Percentiles rank a stretch among this genome's conserved stretches.
Conservation (phyloP, 2,888 invertebrate genomes). For the Pyralis farinalis region DNA sequence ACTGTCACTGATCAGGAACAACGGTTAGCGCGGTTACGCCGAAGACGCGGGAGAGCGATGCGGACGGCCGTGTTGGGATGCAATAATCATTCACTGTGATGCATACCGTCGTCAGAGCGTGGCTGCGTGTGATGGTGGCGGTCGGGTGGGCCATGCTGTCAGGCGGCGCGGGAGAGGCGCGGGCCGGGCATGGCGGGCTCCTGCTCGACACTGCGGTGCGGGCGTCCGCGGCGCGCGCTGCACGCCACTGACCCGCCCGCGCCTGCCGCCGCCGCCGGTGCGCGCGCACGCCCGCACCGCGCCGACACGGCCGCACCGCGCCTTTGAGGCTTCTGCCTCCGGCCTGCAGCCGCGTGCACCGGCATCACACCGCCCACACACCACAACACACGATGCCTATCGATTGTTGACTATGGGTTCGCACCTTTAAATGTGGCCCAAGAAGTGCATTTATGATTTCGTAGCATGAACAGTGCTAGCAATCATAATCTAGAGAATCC, state of each 20-base stretch:
- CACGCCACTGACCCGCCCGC: slow-evolving; percentile 72
- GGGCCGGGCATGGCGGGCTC: slow-evolving; percentile 79
- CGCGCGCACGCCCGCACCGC: slow-evolving; percentile 60
- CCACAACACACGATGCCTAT: slow-evolving; percentile 44
- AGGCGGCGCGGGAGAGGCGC: slow-evolving; percentile 78
- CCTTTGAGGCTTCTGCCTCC: slow-evolving; percentile 37
- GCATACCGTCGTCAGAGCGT: slow-evolving; percentile 81
- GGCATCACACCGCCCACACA: slow-evolving; percentile 43
- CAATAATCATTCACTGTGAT: slow-evolving; percentile 31
- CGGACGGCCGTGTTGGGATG: slow-evolving; percentile 22
- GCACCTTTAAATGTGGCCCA: slow-evolving; percentile 32
- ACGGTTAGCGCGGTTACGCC: slow-evolving; percentile 28
- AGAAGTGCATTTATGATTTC: not conserved
- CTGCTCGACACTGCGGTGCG: slow-evolving; percentile 79
- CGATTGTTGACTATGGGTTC: slow-evolving; percentile 43
- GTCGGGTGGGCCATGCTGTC: slow-evolving; percentile 79
- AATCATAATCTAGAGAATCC: too few species aligned
- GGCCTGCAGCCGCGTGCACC: slow-evolving; percentile 57
- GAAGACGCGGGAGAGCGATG: slow-evolving; percentile 27
- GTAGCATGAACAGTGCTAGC: too few species aligned
- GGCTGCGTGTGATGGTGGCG: slow-evolving; percentile 80
- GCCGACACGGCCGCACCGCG: slow-evolving; percentile 40
- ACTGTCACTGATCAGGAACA: slow-evolving; percentile 60
- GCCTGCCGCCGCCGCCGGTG: slow-evolving; percentile 45
- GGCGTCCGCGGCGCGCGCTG: slow-evolving; percentile 79